These are phyloP conservation scores for Diachasmimorpha longicaudata DNA, from an alignment of 1,140 invertebrate genomes.

Conservation along the genomic window DNA sequence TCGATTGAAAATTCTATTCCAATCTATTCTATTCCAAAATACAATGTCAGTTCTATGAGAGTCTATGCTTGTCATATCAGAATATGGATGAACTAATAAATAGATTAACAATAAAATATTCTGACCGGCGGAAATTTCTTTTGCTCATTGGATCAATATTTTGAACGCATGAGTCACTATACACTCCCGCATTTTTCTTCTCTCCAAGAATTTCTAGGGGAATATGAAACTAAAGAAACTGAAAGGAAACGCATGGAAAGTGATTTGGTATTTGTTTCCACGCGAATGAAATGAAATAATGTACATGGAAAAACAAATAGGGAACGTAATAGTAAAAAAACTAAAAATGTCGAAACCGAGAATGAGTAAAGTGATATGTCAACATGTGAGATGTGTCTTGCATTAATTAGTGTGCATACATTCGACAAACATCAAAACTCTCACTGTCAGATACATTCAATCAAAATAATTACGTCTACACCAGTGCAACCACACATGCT, in stretches of 20 bases:
- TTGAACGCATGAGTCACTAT: too few species aligned
- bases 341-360: background rate
- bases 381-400: conserved; percentile 38
- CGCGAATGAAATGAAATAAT: background rate
- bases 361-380: background rate
- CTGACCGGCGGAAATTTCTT: too few species aligned
- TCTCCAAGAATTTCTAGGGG: too few species aligned
- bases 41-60: too few species aligned
- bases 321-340: background rate
- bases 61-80: too few species aligned
- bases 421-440: conserved; percentile 64
- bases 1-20: too few species aligned
- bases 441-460: conserved; percentile 62
- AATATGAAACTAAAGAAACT: too few species aligned
- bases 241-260: background rate
- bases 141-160: too few species aligned
- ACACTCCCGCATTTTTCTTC: too few species aligned
- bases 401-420: conserved; percentile 56
- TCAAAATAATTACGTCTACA: conserved; percentile 44
- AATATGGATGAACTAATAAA: too few species aligned
- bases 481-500: conserved; percentile 57
- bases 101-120: too few species aligned
- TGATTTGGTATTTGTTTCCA: background rate
- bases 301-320: background rate
- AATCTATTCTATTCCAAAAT: too few species aligned